Evolutionary conservation across 2,797 vertebrate genomes (phyloP).

Genomic region (Poecile montanus): DNA sequence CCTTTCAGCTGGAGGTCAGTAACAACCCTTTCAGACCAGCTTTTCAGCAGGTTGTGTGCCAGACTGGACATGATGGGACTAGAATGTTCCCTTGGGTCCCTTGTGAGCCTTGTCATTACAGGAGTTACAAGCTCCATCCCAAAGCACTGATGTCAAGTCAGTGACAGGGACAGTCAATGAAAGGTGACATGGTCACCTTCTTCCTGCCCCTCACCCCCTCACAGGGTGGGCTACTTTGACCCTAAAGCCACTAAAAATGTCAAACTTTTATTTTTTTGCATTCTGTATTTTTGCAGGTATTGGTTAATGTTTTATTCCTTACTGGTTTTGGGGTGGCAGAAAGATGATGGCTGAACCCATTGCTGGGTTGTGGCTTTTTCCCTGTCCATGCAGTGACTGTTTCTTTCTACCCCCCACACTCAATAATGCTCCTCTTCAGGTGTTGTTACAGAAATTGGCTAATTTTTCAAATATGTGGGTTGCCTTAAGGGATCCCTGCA

Average conservation of each 20-base stretch:
- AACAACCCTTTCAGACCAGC: no score
- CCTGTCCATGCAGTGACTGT: neutral
- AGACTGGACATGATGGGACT: neutral
- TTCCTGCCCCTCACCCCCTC: neutral
- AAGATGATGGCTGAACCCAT: neutral
- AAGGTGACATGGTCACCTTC: neutral
- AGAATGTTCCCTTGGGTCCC: accelerated
- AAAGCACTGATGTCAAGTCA: neutral
- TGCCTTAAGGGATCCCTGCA: neutral
- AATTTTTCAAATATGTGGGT: neutral
- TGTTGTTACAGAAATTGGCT: neutral
- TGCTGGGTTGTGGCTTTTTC: neutral
- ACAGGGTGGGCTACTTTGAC: neutral
- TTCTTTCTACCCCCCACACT: neutral
- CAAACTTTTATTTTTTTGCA: neutral
- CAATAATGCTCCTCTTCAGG: neutral
- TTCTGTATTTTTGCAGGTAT: neutral
- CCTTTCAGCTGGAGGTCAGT: neutral
- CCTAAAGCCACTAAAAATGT: neutral
- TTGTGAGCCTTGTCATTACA: accelerated
- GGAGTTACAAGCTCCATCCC: accelerated
- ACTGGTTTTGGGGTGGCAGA: accelerated
- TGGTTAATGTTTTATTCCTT: neutral
- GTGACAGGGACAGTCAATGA: no score
- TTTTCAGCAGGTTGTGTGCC: neutral